A percentile compares a stretch with the other conserved stretches of the same genome.
phyloP scores from a whole-genome alignment of 2,113 vertebrate genomes.

The Phaetusa simplex region DNA sequence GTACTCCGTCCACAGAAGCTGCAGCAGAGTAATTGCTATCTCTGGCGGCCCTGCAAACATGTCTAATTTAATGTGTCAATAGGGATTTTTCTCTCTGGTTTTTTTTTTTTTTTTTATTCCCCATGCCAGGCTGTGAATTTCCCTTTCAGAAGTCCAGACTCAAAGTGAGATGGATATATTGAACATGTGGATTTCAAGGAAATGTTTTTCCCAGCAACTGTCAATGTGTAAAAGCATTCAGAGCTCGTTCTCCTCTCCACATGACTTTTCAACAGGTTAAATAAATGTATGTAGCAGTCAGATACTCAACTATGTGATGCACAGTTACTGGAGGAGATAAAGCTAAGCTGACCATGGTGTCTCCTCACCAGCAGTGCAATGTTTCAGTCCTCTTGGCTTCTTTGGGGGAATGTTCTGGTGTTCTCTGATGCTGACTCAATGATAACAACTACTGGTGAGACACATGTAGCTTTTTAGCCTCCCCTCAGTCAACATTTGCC shows the following conservation, averaged over 20 bases:
- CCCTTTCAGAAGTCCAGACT: conserved; percentile 57
- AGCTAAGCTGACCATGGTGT: background rate
- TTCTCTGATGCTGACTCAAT: background rate
- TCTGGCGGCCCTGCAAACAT: conserved; percentile 51
- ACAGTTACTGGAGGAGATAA: background rate
- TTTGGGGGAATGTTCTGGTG: background rate
- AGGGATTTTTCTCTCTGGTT: conserved; percentile 68
- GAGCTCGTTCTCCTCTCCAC: background rate
- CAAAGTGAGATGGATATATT: conserved; percentile 57
- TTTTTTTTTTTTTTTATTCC: conserved; percentile 69
- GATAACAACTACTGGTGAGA: background rate
- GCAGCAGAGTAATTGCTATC: conserved; percentile 55
- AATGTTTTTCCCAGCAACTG: conserved; percentile 22
- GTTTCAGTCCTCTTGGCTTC: background rate
- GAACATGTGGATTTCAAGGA: conserved; percentile 58
- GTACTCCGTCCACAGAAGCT: conserved; percentile 46
- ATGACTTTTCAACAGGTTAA: conserved; percentile 43
- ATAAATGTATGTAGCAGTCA: conserved; percentile 1
- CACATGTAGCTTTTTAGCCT: background rate
- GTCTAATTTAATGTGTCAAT: conserved; percentile 75
- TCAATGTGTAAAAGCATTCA: conserved; percentile 63
- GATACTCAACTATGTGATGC: background rate
- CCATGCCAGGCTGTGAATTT: conserved; percentile 52
- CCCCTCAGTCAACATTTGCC: background rate
- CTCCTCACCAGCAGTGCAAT: background rate